phyloP scores from a whole-genome alignment of 2,888 invertebrate species.

The Anaspis maculata region DNA sequence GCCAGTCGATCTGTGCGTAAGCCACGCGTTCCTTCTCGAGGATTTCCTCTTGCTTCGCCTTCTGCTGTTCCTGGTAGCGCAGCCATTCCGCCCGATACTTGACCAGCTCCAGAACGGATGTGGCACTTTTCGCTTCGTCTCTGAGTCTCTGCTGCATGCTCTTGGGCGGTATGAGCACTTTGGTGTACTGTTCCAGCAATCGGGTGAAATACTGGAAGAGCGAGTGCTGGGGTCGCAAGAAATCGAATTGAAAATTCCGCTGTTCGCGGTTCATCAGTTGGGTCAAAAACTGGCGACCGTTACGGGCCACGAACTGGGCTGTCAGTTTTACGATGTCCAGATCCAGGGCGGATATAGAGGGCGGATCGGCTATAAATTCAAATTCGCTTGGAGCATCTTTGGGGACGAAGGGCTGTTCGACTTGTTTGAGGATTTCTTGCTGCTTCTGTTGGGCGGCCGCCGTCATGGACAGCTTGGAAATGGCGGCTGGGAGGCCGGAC shows the following conservation, averaged over 20 bases:
- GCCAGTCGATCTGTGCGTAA: conserved; percentile 99
- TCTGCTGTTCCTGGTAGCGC: conserved; percentile 87
- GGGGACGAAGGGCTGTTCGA: conserved; percentile 78
- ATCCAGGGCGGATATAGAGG: conserved; percentile 95
- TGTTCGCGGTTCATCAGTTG: conserved; percentile 98
- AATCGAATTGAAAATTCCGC: conserved; percentile 97
- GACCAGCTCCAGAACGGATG: conserved; percentile 74
- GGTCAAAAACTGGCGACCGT: conserved; percentile 95
- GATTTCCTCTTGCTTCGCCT: conserved; percentile 89
- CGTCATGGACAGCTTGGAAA: conserved; percentile 55
- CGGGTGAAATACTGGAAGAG: conserved; percentile 98
- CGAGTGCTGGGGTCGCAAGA: conserved; percentile 95
- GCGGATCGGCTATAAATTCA: conserved; percentile 95
- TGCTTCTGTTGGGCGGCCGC: conserved; percentile 77
- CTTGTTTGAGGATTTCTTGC: conserved; percentile 79
- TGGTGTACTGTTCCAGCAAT: conserved; percentile 96
- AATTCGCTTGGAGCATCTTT: conserved; percentile 88
- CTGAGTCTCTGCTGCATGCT: conserved; percentile 72
- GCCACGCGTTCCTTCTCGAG: conserved; percentile 89
- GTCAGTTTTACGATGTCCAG: conserved; percentile 96
- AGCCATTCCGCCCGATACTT: conserved; percentile 96
- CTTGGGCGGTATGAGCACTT: conserved; percentile 89
- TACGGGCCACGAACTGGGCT: conserved; percentile 97
- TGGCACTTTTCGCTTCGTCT: conserved; percentile 64
- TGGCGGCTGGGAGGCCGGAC: conserved; percentile 41